Evolutionary conservation across 92 coral and sea anemone genomes (phyloP), one percentile per base, ranked within the genome.

Genomic region (Epizoanthus illoricatus): DNA sequence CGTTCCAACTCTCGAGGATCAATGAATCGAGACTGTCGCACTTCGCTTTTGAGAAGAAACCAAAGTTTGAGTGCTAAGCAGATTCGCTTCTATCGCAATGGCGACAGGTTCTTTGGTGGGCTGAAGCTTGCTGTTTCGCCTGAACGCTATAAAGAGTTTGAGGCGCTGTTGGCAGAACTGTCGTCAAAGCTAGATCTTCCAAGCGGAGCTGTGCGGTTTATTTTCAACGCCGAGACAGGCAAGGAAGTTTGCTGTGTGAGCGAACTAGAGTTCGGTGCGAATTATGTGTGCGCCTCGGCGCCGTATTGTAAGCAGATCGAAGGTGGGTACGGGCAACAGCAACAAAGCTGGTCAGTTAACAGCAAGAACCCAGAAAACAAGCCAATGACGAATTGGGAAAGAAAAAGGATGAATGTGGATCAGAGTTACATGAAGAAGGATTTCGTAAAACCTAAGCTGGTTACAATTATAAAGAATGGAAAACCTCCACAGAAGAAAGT

Each of bases 401-500:
- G 66, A 20, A 80, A 47, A 65, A 36, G 6, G 5, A 65, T 71
- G 56, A 19, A 65, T 16, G 76, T 56, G 8, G 58, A 40, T 39
- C 79, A 39, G n/a, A 68, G 24, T 9, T 52, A 73, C 61, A 91
- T 89, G 65, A 87, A 86, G 80, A 88, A 90, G 65, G 98, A 95
- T 84, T 95, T 88, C 91, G 93, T 95, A 90, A 92, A 93, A 85
- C 97, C 98, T 40, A 95, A 93, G 81, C 86, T 95, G 87, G 98
- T 93, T 65, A 95, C 98, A 13, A 93, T 95, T 57, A 91, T 95
- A 68, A 95, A 95, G 89, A 89, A 90, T 80, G 98, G 98, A 41
- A 95, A 95, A 65, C 97, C 97, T 62, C 98, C 98, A 21, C 98
- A 93, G 85, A 95, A 95, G 94, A 95, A 95, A 89, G 98, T 95